phyloP scores from a whole-genome alignment of 2,113 vertebrate species.

The Redunca redunca region DNA sequence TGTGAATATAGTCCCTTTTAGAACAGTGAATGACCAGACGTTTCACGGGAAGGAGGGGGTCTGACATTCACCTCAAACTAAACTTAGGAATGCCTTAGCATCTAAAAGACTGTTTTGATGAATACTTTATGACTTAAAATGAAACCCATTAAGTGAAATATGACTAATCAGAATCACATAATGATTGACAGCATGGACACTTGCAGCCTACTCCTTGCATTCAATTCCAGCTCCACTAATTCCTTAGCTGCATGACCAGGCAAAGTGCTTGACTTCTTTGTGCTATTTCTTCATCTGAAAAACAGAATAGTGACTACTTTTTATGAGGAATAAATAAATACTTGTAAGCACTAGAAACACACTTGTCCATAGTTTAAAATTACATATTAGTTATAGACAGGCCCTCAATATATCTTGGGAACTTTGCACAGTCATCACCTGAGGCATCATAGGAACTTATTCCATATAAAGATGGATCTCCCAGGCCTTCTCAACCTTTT shows the following conservation, averaged over 20 bases:
- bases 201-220: neutral
- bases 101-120: neutral
- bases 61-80: neutral
- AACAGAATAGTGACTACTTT: neutral
- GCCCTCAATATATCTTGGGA: neutral
- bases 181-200: neutral
- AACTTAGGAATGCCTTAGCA: neutral
- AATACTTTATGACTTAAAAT: neutral
- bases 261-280: neutral
- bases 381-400: neutral
- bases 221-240: neutral
- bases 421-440: neutral
- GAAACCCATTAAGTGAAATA: neutral
- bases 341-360: neutral
- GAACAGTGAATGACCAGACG: neutral
- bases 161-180: neutral
- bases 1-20: neutral
- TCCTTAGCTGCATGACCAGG: neutral
- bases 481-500: neutral
- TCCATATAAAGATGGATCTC: neutral
- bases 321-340: neutral
- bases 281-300: neutral
- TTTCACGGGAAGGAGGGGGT: neutral
- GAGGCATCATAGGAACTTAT: neutral
- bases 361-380: neutral